Base-by-base conservation (phyloP, 1,140 invertebrate species). In the Trichonephila clavata region DNA sequence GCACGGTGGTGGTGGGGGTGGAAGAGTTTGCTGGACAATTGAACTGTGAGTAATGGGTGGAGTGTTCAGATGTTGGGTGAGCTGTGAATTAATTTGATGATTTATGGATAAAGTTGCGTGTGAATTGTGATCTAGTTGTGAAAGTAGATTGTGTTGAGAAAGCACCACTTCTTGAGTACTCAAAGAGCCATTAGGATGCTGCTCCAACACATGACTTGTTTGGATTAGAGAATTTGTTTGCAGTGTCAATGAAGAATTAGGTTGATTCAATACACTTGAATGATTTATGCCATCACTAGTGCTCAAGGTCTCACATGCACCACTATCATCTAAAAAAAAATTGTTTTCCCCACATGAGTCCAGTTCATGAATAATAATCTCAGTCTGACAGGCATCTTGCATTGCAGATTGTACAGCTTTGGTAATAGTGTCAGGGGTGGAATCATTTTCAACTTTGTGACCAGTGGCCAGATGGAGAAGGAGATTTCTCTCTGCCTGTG, bases 281-380 rank as follows among this genome's bases (percentile, higher is more conserved):
- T 88, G 84, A 5, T n/a, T 84, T 2, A 90, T 39, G 18, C 20
- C 68, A n/a, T 59, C 88, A 50, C 18, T 84, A 27, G 43, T 57
- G 68, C 27, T 88, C 4, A 94, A 27, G 32, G 32, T 32, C n/a
- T 89, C 93, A 68, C 93, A 94, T 1, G 84, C 21, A 27, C 24
- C 65, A 83, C 10, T 60, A n/a, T 94, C 93, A 57, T 89, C 86
- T 21, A 94, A 50, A 60, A 94, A 94, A 68, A 94, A 94, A 59
- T 80, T 20, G 57, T 83, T 81, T 20, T 93, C 63, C 7, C 27
- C 71, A 93, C 92, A 93, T n/a, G 71, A 27, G n/a, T 83, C 81
- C 3, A 94, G 32, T 14, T 94, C 93, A 32, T 81, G 93, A 50
- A 93, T 93, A 13, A 61, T 43, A 7, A 93, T 93, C n/a, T 93